These are phyloP conservation scores for Amphilophus citrinellus DNA, from an alignment of 2,113 vertebrate species.

Conservation along the genomic window DNA sequence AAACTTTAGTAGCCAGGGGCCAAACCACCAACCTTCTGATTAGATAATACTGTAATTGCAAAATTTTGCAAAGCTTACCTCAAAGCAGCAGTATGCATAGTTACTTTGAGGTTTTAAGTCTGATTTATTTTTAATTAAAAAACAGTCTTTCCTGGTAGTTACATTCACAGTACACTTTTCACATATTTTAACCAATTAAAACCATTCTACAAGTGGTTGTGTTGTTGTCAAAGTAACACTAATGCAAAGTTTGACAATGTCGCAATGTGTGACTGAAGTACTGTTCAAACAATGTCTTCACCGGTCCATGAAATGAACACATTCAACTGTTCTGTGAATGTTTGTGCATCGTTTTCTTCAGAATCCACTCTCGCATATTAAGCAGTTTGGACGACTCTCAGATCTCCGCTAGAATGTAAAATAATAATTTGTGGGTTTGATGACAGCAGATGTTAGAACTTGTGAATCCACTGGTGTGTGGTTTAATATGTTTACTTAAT, in stretches of 20 bases:
- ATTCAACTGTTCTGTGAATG: neutral
- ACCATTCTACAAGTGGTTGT: neutral
- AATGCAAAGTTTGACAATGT: neutral
- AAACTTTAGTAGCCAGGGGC: no score
- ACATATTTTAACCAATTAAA: neutral
- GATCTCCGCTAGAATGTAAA: neutral
- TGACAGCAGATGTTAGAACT: slow-evolving; percentile 3
- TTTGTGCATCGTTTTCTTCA: neutral
- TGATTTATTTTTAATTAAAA: fast-evolving
- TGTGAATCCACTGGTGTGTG: neutral
- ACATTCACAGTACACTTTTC: neutral
- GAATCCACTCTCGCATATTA: neutral
- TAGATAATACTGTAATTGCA: neutral
- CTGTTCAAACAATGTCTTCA: neutral
- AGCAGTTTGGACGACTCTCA: neutral
- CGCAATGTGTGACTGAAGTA: neutral
- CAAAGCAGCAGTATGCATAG: neutral
- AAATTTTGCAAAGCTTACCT: neutral
- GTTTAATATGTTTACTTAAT: slow-evolving; percentile 6
- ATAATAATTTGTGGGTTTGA: neutral
- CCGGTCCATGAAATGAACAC: neutral
- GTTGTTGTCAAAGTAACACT: neutral
- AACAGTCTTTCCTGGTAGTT: neutral
- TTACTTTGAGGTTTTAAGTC: no score
- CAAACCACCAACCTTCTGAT: no score